phyloP scores from a whole-genome alignment of 2,113 vertebrate species.

The Cyanoramphus novaezelandiae region DNA sequence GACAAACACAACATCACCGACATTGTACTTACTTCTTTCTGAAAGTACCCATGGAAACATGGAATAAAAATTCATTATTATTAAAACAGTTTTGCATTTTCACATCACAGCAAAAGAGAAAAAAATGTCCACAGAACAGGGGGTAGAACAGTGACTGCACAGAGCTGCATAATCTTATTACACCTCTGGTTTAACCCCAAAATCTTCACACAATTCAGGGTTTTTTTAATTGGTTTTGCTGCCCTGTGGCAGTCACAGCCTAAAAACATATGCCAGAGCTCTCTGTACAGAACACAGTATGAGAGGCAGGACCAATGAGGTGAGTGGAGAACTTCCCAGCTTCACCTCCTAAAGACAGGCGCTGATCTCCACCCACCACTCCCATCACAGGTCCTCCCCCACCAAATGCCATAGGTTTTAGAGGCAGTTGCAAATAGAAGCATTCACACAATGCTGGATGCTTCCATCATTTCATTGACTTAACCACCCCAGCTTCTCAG shows the following conservation, averaged over 20 bases:
- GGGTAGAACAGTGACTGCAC: neutral
- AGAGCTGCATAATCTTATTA: neutral
- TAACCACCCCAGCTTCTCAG: neutral
- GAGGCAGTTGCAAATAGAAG: neutral
- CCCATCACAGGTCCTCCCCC: neutral
- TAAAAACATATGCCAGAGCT: neutral
- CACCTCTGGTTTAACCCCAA: neutral
- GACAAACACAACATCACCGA: conserved; percentile 46
- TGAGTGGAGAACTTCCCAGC: neutral
- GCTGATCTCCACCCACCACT: neutral
- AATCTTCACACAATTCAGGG: neutral
- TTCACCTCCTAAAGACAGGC: neutral
- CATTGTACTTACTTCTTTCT: conserved; percentile 70
- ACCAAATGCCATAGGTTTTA: neutral
- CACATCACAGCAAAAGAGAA: conserved; percentile 40
- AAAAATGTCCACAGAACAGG: neutral
- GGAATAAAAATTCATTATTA: conserved; percentile 69
- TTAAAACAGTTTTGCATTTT: conserved; percentile 59
- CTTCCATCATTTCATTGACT: neutral
- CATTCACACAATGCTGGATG: neutral
- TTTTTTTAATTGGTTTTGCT: neutral
- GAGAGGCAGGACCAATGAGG: neutral
- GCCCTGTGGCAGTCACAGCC: neutral
- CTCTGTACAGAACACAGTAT: neutral
- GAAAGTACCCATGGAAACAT: conserved; percentile 72